Percentiles rank a stretch among this genome's conserved stretches.
Conservation (phyloP, 2,797 vertebrate genomes). For the Adelosebastes latens region DNA sequence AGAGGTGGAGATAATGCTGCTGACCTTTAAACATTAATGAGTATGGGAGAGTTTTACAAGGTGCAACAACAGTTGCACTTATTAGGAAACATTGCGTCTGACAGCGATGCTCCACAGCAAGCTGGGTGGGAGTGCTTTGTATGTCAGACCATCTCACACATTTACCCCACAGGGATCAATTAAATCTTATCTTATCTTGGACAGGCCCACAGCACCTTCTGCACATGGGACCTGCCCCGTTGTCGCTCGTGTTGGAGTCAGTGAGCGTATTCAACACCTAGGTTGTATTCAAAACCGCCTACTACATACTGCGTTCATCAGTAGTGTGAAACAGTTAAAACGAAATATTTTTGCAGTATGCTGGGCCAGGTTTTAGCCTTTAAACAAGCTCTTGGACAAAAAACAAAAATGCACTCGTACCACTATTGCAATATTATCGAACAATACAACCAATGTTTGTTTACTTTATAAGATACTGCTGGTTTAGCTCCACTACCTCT, state of each 20-base stretch:
- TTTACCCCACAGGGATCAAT: conserved; percentile 25
- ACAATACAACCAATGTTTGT: too few species aligned
- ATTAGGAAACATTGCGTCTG: conserved; percentile 10
- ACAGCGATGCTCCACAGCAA: not conserved
- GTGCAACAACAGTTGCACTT: conserved; percentile 12
- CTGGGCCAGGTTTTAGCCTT: too few species aligned
- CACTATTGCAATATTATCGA: too few species aligned
- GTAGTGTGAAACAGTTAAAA: too few species aligned
- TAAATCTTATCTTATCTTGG: conserved; percentile 14
- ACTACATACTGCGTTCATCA: too few species aligned
- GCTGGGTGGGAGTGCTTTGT: not conserved
- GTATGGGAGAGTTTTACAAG: conserved; percentile 8
- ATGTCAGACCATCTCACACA: not conserved
- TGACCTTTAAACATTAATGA: conserved; percentile 40
- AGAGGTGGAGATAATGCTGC: conserved; percentile 10
- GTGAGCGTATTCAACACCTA: not conserved
- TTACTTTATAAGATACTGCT: too few species aligned
- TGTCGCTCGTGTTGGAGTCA: not conserved
- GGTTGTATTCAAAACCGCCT: too few species aligned
- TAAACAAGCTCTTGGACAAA: too few species aligned
- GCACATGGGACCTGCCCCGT: not conserved
- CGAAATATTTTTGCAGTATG: too few species aligned
- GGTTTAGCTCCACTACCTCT: too few species aligned
- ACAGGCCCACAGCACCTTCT: not conserved
- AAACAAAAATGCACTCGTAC: too few species aligned